These are phyloP conservation scores for Conger conger DNA, from an alignment of 2,113 vertebrate genomes.

Conservation along the genomic window DNA sequence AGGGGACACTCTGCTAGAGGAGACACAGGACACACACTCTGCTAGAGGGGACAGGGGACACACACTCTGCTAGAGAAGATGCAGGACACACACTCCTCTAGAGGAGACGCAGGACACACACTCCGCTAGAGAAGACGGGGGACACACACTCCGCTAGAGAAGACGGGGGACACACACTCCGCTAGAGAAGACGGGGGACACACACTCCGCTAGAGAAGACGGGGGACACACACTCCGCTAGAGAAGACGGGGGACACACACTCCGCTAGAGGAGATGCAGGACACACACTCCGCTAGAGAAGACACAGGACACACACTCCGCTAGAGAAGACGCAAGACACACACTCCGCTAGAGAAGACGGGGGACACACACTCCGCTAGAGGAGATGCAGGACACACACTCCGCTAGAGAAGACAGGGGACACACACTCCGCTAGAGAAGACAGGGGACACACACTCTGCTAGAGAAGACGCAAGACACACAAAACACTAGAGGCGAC, in stretches of 20 bases:
- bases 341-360: too few relatives aligned
- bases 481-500: constrained; percentile 36
- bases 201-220: too few relatives aligned
- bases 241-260: constrained; percentile 40
- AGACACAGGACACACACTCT: too few relatives aligned
- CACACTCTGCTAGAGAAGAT: constrained; percentile 32
- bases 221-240: constrained; percentile 33
- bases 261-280: constrained; percentile 35
- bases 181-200: constrained; percentile 37
- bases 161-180: constrained; percentile 33
- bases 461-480: constrained; percentile 37
- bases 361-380: constrained; percentile 24
- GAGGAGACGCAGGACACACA: constrained; percentile 37
- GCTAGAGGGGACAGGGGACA: too few relatives aligned
- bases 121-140: constrained; percentile 36
- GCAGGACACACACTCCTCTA: too few relatives aligned
- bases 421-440: constrained; percentile 32
- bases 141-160: too few relatives aligned
- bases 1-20: constrained; percentile 38
- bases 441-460: constrained; percentile 32
- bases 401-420: too few relatives aligned
- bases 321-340: constrained; percentile 37
- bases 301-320: too few relatives aligned
- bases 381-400: too few relatives aligned
- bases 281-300: too few relatives aligned